A percentile compares a stretch with the other conserved stretches of the same genome.
phyloP scores from a whole-genome alignment of 2,113 vertebrate species.

The Bolborhynchus lineola region DNA sequence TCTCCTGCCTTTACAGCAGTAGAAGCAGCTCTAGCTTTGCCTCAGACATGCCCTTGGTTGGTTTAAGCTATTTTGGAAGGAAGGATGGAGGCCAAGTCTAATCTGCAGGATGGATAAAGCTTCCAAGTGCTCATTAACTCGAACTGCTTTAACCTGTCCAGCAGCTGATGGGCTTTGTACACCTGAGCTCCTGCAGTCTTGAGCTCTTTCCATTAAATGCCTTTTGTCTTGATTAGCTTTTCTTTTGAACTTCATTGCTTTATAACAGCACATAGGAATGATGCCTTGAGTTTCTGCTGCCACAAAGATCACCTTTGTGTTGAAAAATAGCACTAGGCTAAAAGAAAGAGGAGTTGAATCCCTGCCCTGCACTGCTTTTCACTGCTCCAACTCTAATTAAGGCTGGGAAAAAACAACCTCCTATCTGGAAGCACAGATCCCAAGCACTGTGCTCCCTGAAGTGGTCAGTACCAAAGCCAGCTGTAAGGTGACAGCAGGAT shows the following conservation, averaged over 20 bases:
- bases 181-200: neutral
- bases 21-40: neutral
- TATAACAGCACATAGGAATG: neutral
- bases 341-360: neutral
- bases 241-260: neutral
- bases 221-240: neutral
- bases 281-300: neutral
- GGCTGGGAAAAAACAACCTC: neutral
- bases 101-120: neutral
- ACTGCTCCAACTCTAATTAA: neutral
- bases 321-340: neutral
- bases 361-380: neutral
- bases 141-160: neutral
- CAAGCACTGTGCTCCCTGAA: neutral
- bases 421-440: neutral
- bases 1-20: neutral
- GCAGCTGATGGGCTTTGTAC: neutral
- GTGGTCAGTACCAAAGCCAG: fast-evolving
- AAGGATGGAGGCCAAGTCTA: neutral
- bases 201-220: neutral
- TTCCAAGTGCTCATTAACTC: neutral
- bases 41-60: neutral
- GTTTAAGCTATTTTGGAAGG: neutral
- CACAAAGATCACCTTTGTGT: neutral
- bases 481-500: neutral